Evolutionary conservation across 2,888 invertebrate genomes (phyloP).

Genomic region (Thyatira batis): DNA sequence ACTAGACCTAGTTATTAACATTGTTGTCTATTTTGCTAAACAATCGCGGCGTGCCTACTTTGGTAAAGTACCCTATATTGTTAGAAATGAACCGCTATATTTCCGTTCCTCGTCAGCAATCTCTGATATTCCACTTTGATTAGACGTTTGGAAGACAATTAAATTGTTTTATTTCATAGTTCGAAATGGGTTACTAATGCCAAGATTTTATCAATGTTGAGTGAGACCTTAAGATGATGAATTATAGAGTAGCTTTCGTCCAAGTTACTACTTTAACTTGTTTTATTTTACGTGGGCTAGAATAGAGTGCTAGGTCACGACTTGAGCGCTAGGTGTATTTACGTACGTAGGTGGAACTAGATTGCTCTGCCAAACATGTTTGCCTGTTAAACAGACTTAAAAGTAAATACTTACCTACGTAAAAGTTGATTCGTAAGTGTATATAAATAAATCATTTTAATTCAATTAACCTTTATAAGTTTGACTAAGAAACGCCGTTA

Average conservation of each 20-base stretch:
- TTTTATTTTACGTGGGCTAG: background rate
- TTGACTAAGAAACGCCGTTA: no score
- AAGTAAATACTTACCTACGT: no score
- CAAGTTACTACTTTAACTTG: background rate
- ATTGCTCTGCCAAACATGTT: no score
- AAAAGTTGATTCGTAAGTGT: no score
- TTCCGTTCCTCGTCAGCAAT: constrained; percentile 35
- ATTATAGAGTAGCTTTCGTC: background rate
- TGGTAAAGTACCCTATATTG: constrained; percentile 15
- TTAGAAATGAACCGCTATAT: constrained; percentile 35
- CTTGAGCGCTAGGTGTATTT: background rate
- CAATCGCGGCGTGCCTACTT: constrained; percentile 5
- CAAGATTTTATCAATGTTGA: background rate
- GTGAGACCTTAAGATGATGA: constrained; percentile 20
- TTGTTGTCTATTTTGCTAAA: constrained; percentile 10
- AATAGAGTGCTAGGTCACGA: background rate
- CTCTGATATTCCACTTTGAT: constrained; percentile 55
- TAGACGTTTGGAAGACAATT: constrained; percentile 40
- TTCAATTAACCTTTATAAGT: no score
- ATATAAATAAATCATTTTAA: no score
- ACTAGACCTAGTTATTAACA: background rate
- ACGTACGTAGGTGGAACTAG: background rate
- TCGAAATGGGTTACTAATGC: constrained; percentile 24
- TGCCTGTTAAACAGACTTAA: no score
- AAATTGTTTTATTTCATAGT: constrained; percentile 28